These are phyloP conservation scores for Anguilla rostrata DNA, from an alignment of 2,113 vertebrate genomes.

Conservation along the genomic window DNA sequence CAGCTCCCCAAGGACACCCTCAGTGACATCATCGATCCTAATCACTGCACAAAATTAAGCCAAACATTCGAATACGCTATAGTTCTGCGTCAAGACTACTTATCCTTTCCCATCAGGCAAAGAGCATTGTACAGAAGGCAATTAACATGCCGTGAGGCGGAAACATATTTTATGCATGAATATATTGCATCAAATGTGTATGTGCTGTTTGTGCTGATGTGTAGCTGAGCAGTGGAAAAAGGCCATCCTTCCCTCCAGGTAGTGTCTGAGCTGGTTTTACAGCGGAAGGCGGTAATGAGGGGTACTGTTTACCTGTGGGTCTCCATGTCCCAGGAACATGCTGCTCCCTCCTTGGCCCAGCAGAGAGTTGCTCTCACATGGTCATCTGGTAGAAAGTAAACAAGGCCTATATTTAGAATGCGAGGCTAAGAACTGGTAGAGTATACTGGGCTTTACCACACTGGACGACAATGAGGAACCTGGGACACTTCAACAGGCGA, in stretches of 20 bases:
- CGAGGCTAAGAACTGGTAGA: neutral
- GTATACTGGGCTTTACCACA: neutral
- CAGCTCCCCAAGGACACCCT: neutral
- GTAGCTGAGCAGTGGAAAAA: slow-evolving; percentile 5
- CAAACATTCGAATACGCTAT: neutral
- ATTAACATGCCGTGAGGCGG: neutral
- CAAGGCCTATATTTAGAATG: slow-evolving; percentile 5
- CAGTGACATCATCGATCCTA: neutral
- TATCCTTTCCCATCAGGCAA: neutral
- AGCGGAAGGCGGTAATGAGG: neutral
- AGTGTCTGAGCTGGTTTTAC: neutral
- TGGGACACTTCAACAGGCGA: slow-evolving; percentile 34
- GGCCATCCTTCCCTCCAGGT: neutral
- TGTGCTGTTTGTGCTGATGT: neutral
- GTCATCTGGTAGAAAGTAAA: slow-evolving; percentile 25
- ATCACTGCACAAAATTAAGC: neutral
- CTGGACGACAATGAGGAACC: neutral
- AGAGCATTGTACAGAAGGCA: neutral
- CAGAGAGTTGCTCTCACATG: slow-evolving; percentile 9
- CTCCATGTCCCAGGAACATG: neutral
- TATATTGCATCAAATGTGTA: no score
- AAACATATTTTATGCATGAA: neutral
- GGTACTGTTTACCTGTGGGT: slow-evolving; percentile 29
- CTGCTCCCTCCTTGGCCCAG: neutral
- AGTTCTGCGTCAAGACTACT: neutral